Base-by-base conservation (phyloP, 2,797 vertebrate genomes). In the Limnodromus scolopaceus region DNA sequence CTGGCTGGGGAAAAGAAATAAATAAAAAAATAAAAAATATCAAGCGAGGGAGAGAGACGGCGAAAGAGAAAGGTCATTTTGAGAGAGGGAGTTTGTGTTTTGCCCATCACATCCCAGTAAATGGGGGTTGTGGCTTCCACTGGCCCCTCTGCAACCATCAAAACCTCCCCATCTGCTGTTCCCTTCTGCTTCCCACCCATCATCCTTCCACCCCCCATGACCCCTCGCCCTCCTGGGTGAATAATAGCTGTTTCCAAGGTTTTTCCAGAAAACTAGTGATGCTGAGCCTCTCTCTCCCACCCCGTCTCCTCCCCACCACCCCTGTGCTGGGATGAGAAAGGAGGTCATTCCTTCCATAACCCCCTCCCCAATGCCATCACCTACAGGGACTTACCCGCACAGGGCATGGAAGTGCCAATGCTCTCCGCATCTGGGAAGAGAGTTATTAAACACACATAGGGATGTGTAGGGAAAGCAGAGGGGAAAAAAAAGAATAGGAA, bases 1-100 rank as follows among this genome's bases (percentile, higher is more conserved):
- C 95, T 87, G 75, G 24, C 79, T 17, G 63, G 41, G 66, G 65
- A 68, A 94, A 95, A 93, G 55, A 63, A 91, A 63, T 63, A 63
- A 61, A 63, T 13, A 63, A 58, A 22, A 71, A 34, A 78, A 60
- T 22, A 27, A 38, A 41, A 58, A 41, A 61, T 7, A 77, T 15
- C 70, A 63, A 69, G 22, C 7, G 1, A 96, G 76, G 76, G 70
- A 76, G 55, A 87, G 91, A 22, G 11, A n/a, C 2, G 0, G 76
- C 4, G 38, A 51, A 82, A 66, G 46, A 81, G 80, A 92, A 96
- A 96, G 94, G 96, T 96, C 95, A 36, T 95, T 96, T 32, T 0
- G 41, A 93, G 80, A 36, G 70, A 84, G n/a, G 19, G 66, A 22
- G 54, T 4, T 61, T 3, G 27, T n/a, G 53, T 23, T 91, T 78